Evolutionary conservation across 2,888 invertebrate species (phyloP).

Genomic region (Epinotia demarniana): DNA sequence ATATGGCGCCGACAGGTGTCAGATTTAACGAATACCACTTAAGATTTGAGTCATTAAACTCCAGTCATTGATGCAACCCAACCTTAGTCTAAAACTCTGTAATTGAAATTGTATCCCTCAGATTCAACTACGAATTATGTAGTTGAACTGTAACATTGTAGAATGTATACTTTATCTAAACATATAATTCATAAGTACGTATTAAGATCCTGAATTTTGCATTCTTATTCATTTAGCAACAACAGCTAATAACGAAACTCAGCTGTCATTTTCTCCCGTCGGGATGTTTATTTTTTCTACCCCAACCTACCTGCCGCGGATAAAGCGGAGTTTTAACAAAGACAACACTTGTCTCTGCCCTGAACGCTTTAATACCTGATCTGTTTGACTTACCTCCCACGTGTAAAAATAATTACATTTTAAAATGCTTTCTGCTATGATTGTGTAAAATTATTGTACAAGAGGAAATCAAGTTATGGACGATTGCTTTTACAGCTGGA

Average conservation of each 20-base stretch:
- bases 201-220: background rate
- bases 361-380: conserved; percentile 38
- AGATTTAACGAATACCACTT: no score
- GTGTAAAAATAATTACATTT: conserved; percentile 3
- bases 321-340: conserved; percentile 44
- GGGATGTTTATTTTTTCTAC: conserved; percentile 36
- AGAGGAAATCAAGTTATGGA: no score
- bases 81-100: background rate
- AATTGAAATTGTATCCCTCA: background rate
- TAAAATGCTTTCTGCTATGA: background rate
- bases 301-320: conserved; percentile 35
- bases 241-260: conserved; percentile 25
- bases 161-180: background rate
- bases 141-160: background rate
- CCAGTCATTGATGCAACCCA: no score
- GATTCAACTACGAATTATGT: background rate
- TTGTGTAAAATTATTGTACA: background rate
- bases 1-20: no score
- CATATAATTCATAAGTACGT: background rate
- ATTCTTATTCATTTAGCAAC: background rate
- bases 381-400: conserved; percentile 44
- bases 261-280: conserved; percentile 17
- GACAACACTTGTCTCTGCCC: conserved; percentile 43
- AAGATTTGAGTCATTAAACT: no score
- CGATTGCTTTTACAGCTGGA: no score